Evolutionary conservation across 2,888 invertebrate genomes (phyloP), one percentile per base, ranked within the genome.

Genomic region (Synanthedon vespiformis): DNA sequence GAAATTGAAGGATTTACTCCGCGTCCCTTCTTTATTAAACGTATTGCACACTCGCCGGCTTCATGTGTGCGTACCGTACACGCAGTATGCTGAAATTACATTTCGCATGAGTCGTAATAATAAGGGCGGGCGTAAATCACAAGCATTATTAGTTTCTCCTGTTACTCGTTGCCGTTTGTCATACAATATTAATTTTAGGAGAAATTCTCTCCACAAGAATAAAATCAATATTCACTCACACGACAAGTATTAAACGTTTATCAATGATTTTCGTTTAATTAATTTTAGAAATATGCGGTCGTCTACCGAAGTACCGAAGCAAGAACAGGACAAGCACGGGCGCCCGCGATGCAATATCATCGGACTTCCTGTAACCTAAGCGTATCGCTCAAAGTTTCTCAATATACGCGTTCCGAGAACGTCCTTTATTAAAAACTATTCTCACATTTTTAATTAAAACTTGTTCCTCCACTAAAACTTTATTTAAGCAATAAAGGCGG

Each of bases 391-490:
- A 84, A 86, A 87, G 84, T 87, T 87, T 86, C 70, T 86, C 85
- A 87, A 87, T 87, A 86, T 86, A 82, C 84, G 86, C 80, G 80
- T 78, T 69, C 75, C 72, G 69, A 78, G 81, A 76, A 78, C 75
- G 80, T 82, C 84, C 83, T 85, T 86, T 86, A 86, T 86, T 87
- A 87, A 86, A 87, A 86, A 87, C 87, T 87, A 87, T 87, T 86
- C 82, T 85, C 83, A 83, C 86, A 86, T 86, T 87, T 87, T 87
- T 87, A 87, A 87, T 86, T 87, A 86, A 87, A 87, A 86, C 86
- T 87, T 86, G 83, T 84, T 85, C 81, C 80, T 79, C 77, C 80
- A 82, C 86, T 86, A 84, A 86, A 87, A 87, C 85, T 86, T 87
- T 87, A 87, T 86, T 86, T 86, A 81, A 87, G 87, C 86, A 86